Evolutionary conservation across 2,888 invertebrate genomes (phyloP), one percentile per base, ranked within the genome.

Genomic region (Melangyna quadrimaculata): DNA sequence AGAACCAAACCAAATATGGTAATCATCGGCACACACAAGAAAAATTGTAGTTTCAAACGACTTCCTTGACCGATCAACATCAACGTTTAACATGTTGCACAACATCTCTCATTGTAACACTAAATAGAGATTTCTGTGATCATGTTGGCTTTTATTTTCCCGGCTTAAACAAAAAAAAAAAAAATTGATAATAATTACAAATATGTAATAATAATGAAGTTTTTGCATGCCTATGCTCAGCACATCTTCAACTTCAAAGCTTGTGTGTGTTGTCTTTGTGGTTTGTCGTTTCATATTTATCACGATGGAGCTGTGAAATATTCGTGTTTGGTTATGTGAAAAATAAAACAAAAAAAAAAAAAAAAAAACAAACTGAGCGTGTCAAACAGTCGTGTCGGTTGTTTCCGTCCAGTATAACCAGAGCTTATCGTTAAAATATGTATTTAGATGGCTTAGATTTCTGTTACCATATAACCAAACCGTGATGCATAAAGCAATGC

Each of bases 1-100:
- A 79, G 73, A 79, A 73, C 32, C 40, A 79, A 73, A 29, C 73
- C 61, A 79, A 69, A 79, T 73, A 79, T 79, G 73, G 61, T 43
- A 51, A 61, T 73, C 73, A 70, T 75, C 32, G 40, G 37, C 32
- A 24, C 40, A 2, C 53, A n/a, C 8, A 59, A 24, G 27, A 40
- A 37, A 10, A 51, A 53, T 61, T 24, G 48, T 67, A n/a, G 27
- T 57, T 48, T 40, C 63, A 65, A 81, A 75, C 48, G 71, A 81
- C 81, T 81, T 81, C 81, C 81, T 75, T 81, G 81, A 75, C 81
- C 81, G 75, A 73, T 40, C 67, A 59, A 37, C 59, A 35, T 65
- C 70, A 71, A 67, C 55, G 67, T 71, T 65, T 65, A 71, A 67
- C 55, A 71, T 71, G 70, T 81, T 81, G 81, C 75, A 43, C 81